A percentile compares a stretch with the other conserved stretches of the same genome.
Evolutionary conservation across 2,888 invertebrate genomes (phyloP).

Genomic region (Pachydiplax longipennis): DNA sequence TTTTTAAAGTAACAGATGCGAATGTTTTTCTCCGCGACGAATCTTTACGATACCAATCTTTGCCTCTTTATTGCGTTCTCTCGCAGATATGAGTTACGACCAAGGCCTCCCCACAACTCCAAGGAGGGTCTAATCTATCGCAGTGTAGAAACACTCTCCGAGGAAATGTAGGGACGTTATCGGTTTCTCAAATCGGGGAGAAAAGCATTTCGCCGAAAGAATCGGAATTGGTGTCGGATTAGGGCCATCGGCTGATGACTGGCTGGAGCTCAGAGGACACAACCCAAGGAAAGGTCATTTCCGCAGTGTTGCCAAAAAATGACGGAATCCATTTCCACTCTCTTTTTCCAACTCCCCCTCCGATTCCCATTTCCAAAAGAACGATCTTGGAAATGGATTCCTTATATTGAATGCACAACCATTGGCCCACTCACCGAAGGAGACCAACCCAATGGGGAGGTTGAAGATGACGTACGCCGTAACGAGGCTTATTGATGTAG

Average conservation of each 20-base stretch:
- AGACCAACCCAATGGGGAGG: not conserved
- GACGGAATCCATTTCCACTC: conserved; percentile 6
- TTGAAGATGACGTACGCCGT: too few relatives aligned
- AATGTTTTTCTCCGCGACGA: not conserved
- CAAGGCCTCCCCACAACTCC: not conserved
- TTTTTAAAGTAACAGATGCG: not conserved
- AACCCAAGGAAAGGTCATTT: conserved; percentile 3
- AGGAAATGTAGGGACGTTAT: not conserved
- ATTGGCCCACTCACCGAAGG: not conserved
- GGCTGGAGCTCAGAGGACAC: not conserved
- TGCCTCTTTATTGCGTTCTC: not conserved
- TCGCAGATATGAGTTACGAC: not conserved
- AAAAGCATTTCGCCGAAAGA: not conserved
- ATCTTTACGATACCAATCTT: not conserved
- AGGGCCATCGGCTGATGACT: not conserved
- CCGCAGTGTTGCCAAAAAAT: conserved; percentile 15
- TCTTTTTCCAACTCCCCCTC: not conserved
- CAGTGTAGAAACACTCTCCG: not conserved
- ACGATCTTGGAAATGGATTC: conserved; percentile 14
- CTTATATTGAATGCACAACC: conserved; percentile 7
- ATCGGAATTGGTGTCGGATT: conserved; percentile 27
- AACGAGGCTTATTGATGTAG: too few relatives aligned
- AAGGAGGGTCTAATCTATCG: not conserved
- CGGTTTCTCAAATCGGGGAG: not conserved
- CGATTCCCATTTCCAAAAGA: conserved; percentile 6